A percentile compares a stretch with the other conserved stretches of the same genome.
Conservation (phyloP, 2,113 vertebrate genomes). For the Excalfactoria chinensis region DNA sequence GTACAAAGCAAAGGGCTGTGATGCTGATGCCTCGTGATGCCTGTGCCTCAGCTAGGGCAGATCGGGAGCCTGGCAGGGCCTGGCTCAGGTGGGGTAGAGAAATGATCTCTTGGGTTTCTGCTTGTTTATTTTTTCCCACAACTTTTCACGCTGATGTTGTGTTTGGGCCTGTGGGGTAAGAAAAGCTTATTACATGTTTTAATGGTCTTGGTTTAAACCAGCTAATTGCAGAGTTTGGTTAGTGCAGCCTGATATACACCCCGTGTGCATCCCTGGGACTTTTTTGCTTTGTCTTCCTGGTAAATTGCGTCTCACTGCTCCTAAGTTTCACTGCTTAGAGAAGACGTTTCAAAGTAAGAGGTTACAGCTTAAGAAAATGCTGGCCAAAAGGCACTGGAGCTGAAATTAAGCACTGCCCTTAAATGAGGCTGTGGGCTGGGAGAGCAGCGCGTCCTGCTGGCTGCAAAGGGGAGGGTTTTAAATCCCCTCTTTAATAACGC, state of each 20-base stretch:
- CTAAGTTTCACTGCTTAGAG: neutral
- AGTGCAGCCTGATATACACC: neutral
- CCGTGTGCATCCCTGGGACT: neutral
- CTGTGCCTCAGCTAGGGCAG: neutral
- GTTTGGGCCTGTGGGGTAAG: neutral
- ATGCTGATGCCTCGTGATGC: neutral
- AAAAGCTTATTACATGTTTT: neutral
- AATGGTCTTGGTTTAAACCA: neutral
- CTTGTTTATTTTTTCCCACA: neutral
- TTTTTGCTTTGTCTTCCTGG: neutral
- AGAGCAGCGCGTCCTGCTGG: neutral
- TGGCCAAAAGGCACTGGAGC: neutral
- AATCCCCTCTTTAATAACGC: neutral
- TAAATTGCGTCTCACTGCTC: neutral
- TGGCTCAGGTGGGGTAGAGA: neutral
- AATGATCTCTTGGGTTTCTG: neutral
- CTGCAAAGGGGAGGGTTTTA: accelerated
- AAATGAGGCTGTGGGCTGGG: neutral
- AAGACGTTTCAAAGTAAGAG: neutral
- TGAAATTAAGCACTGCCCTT: neutral
- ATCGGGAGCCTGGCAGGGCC: neutral
- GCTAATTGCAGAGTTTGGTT: accelerated
- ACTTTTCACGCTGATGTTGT: neutral
- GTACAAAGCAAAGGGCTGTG: neutral
- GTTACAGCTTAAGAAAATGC: neutral